These are phyloP conservation scores for Tonatia bakeri DNA, from an alignment of 2,113 vertebrate species.

Conservation along the genomic window DNA sequence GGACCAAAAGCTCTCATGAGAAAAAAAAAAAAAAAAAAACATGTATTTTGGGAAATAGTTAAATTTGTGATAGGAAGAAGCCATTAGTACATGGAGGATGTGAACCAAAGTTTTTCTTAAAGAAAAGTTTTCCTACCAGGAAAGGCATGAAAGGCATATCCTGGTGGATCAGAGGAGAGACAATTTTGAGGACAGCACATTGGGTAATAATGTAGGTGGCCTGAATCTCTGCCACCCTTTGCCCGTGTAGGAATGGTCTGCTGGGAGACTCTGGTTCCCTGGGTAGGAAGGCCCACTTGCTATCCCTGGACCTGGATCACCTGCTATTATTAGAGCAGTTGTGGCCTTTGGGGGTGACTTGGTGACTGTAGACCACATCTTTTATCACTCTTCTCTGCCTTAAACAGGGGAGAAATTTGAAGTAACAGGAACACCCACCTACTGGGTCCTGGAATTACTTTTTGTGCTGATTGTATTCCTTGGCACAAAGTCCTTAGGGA, in stretches of 20 bases:
- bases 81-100: neutral
- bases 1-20: neutral
- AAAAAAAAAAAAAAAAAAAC: neutral
- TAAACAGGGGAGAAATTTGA: fast-evolving
- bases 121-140: neutral
- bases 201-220: neutral
- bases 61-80: neutral
- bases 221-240: neutral
- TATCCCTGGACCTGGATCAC: too few relatives aligned
- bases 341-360: too few relatives aligned
- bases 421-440: fast-evolving
- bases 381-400: too few relatives aligned
- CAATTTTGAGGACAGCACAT: neutral
- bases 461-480: neutral
- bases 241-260: neutral
- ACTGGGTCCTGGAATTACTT: fast-evolving
- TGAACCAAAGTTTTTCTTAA: too few relatives aligned
- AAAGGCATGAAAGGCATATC: neutral
- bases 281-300: too few relatives aligned
- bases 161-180: neutral
- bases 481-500: fast-evolving
- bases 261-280: neutral
- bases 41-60: neutral
- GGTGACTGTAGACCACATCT: fast-evolving
- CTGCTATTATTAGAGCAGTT: neutral